These are phyloP conservation scores for Chrysolina haemoptera DNA, from an alignment of 2,888 invertebrate genomes.

Conservation along the genomic window DNA sequence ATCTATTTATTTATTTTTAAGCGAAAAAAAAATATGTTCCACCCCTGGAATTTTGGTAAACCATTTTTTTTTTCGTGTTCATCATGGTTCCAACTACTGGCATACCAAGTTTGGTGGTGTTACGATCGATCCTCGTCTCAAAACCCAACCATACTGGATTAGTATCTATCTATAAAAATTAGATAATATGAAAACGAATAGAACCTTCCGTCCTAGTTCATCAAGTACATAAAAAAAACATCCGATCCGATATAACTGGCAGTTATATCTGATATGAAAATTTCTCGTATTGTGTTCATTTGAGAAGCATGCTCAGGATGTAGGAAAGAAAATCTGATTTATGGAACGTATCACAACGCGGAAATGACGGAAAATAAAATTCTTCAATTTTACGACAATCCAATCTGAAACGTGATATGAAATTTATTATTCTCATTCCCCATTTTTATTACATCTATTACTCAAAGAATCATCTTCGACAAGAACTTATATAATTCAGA, in stretches of 20 bases:
- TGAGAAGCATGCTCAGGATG: constrained; percentile 35
- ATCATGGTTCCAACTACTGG: too few species aligned
- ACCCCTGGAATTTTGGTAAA: too few species aligned
- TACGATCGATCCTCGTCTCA: too few species aligned
- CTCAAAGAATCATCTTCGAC: constrained; percentile 20
- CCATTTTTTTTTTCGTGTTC: too few species aligned
- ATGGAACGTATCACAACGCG: constrained; percentile 33
- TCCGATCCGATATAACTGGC: neutral
- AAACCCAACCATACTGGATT: too few species aligned
- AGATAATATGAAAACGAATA: too few species aligned
- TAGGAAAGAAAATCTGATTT: constrained; percentile 39
- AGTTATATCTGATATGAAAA: constrained; percentile 5
- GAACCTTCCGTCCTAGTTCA: too few species aligned
- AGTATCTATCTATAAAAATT: too few species aligned
- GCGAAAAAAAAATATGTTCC: too few species aligned
- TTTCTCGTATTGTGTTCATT: constrained; percentile 34
- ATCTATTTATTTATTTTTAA: too few species aligned
- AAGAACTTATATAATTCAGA: constrained; percentile 9
- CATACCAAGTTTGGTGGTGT: too few species aligned
- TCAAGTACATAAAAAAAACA: neutral
- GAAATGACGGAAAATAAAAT: constrained; percentile 43
- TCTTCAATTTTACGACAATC: constrained; percentile 44
- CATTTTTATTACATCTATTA: constrained; percentile 39
- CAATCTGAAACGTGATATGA: constrained; percentile 43
- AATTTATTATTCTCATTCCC: constrained; percentile 43